These are phyloP conservation scores for Uria aalge DNA, from an alignment of 2,113 vertebrate species.

Conservation along the genomic window DNA sequence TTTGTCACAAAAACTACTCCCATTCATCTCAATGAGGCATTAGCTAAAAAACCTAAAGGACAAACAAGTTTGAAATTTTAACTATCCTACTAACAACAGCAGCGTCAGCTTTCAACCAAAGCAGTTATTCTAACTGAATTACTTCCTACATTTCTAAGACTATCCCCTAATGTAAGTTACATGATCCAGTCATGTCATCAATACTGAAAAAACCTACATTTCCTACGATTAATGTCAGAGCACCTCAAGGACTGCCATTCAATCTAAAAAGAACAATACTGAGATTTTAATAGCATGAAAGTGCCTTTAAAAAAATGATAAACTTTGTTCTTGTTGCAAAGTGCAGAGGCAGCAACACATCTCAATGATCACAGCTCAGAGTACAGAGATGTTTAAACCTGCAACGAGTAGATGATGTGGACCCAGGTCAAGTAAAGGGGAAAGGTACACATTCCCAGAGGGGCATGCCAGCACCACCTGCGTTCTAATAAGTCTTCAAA, in stretches of 20 bases:
- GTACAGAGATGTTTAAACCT: not conserved
- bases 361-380: not conserved
- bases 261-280: not conserved
- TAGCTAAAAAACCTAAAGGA: not conserved
- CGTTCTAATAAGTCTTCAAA: not conserved
- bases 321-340: not conserved
- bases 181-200: not conserved
- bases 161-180: not conserved
- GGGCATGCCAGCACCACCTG: not conserved
- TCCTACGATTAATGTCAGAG: not conserved
- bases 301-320: not conserved
- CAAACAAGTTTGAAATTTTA: not conserved
- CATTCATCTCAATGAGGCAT: not conserved
- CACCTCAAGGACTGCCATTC: not conserved
- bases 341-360: not conserved
- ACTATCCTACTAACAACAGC: not conserved
- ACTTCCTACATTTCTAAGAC: not conserved
- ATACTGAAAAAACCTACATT: not conserved
- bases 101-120: not conserved
- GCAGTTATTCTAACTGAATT: not conserved
- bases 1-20: not conserved
- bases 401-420: not conserved
- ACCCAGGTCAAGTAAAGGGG: not conserved
- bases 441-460: not conserved
- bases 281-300: not conserved